These are phyloP conservation scores for Crepidodera aurea DNA, from an alignment of 2,888 invertebrate species.

Conservation along the genomic window DNA sequence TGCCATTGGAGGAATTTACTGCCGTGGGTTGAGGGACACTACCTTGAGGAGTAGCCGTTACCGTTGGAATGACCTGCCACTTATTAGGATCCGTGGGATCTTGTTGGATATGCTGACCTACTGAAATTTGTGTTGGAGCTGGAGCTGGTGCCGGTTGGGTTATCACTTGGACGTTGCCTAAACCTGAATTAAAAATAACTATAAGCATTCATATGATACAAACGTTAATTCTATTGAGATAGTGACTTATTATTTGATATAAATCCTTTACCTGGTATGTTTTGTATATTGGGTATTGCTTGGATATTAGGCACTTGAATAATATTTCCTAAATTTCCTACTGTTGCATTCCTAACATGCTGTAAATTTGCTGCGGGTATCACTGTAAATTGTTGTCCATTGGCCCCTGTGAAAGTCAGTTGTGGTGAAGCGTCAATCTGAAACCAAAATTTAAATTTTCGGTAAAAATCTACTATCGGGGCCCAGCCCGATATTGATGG, in stretches of 20 bases:
- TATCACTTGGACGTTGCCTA: conserved; percentile 84
- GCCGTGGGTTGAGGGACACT: conserved; percentile 31
- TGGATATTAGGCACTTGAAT: conserved; percentile 69
- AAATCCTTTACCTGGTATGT: conserved; percentile 62
- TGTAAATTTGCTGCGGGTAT: conserved; percentile 73
- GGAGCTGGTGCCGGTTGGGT: conserved; percentile 60
- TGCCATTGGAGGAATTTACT: conserved; percentile 24
- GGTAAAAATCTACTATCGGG: neutral
- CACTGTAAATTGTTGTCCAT: conserved; percentile 84
- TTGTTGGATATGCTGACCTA: conserved; percentile 78
- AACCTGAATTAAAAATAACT: conserved; percentile 62
- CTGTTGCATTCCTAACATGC: conserved; percentile 56
- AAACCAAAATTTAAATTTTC: conserved; percentile 8
- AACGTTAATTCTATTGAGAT: no score
- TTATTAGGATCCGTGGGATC: conserved; percentile 85
- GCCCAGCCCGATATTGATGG: no score
- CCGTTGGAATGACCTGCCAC: conserved; percentile 76
- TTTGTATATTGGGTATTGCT: conserved; percentile 76
- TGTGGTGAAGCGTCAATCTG: conserved; percentile 56
- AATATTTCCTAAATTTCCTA: conserved; percentile 55
- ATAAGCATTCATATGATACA: neutral
- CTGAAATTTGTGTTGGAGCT: conserved; percentile 58
- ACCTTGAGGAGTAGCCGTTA: conserved; percentile 49
- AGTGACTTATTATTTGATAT: no score
- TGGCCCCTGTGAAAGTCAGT: conserved; percentile 76